Percentiles rank a stretch among this genome's conserved stretches.
Conservation (phyloP, 2,113 vertebrate genomes). For the Xiphophorus maculatus region DNA sequence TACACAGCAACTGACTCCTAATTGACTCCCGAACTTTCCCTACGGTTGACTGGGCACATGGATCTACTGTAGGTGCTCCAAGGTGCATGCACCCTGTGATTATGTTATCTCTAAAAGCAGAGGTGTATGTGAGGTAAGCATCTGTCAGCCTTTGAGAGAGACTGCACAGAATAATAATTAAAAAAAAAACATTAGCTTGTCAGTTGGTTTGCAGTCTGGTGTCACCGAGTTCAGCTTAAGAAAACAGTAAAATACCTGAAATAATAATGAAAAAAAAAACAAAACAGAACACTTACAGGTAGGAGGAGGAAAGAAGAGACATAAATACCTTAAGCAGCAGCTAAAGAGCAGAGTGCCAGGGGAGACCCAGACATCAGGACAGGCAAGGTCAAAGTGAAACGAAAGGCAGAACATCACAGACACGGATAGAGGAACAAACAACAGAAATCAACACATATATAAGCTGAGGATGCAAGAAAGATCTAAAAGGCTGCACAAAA, state of each 20-base stretch:
- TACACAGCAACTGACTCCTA: slow-evolving; percentile 80
- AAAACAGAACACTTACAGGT: slow-evolving; percentile 4
- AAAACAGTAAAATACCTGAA: neutral
- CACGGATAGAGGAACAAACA: slow-evolving; percentile 39
- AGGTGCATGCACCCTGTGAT: slow-evolving; percentile 51
- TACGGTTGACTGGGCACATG: slow-evolving; percentile 62
- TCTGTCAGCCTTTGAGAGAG: slow-evolving; percentile 4
- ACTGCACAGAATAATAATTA: neutral
- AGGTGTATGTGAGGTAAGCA: neutral
- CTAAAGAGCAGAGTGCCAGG: slow-evolving; percentile 77
- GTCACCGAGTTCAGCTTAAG: slow-evolving; percentile 10
- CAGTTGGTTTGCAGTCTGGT: neutral
- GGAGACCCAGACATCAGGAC: slow-evolving; percentile 66
- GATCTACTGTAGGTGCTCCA: slow-evolving; percentile 61
- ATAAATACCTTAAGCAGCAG: slow-evolving; percentile 83
- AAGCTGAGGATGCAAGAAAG: slow-evolving; percentile 20
- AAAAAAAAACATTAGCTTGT: neutral
- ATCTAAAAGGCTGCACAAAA: slow-evolving; percentile 29
- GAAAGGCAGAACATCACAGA: slow-evolving; percentile 48
- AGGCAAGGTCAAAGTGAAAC: slow-evolving; percentile 61
- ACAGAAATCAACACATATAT: slow-evolving; percentile 36
- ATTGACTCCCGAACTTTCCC: slow-evolving; percentile 70
- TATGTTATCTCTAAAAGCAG: slow-evolving; percentile 58
- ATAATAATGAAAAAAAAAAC: fast-evolving
- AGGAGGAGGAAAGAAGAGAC: slow-evolving; percentile 19